Base-by-base conservation (phyloP, 2,113 vertebrate species). In the Capricornis sumatraensis region DNA sequence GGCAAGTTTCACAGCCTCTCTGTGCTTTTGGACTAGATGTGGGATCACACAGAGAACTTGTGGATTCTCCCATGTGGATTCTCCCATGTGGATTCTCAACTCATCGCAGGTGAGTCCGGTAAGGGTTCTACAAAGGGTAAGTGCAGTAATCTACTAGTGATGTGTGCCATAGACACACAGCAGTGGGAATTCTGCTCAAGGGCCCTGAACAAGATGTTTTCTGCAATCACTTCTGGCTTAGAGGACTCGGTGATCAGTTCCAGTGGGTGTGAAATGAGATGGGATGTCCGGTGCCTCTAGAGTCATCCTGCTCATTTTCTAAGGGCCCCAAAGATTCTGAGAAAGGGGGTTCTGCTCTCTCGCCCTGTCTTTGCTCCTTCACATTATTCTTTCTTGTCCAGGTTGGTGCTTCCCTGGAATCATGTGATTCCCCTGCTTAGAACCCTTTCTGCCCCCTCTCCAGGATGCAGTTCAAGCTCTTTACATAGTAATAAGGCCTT, bases 191-290 rank as follows among this genome's bases (percentile, higher is more conserved):
- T 5, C 47, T 53, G 12, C 64, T 0, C 1, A 7, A 79, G 83
- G 15, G 30, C 50, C 40, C 36, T 81, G 92, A 76, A 71, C 55
- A 64, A 87, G 87, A 43, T 19, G 10, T 55, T 83, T 87, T 89
- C 60, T 64, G n/a, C 89, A 40, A 62, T 67, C 25, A 2, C 40
- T 74, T 47, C 43, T 30, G 64, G 40, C 43, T 90, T 58, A 57
- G 85, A 95, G 76, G 76, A n/a, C 60, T 36, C 43, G 3, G 71
- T 28, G 71, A n/a, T 87, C 45, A 8, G 7, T 40, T 53, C n/a
- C 83, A 28, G 28, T 12, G 64, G 50, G 23, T 47, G 10, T 52
- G 25, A 64, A 74, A 50, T 50, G n/a, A 90, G 36, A 21, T 50
- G 47, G 21, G 57, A 14, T 15, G 40, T 79, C 45, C 90, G 43